Evolutionary conservation across 2,797 vertebrate species (phyloP).

Genomic region (Lepidocolaptes lacrymiger): DNA sequence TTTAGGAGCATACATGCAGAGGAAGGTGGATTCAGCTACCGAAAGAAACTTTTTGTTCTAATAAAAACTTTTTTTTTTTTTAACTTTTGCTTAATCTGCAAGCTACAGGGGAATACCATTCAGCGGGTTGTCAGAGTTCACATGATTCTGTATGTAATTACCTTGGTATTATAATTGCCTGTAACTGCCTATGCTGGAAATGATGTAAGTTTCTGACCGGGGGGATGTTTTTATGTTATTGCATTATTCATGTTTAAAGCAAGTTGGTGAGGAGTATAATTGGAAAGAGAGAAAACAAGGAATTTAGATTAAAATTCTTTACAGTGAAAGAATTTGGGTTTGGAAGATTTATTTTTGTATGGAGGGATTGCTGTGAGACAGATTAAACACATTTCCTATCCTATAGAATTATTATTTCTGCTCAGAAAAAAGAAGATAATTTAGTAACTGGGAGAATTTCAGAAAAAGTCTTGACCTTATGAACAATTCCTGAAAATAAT

Average conservation of each 20-base stretch:
- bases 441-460: not conserved
- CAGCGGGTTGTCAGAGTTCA: conserved; percentile 41
- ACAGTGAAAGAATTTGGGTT: conserved; percentile 17
- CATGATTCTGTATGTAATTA: conserved; percentile 52
- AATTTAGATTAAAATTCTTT: conserved; percentile 37
- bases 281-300: conserved; percentile 40
- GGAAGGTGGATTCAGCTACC: not conserved
- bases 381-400: not conserved
- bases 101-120: conserved; percentile 41
- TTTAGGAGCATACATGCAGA: not conserved
- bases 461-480: not conserved
- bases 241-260: conserved; percentile 48
- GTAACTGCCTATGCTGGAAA: conserved; percentile 39
- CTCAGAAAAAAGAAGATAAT: not conserved
- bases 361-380: not conserved
- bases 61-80: conserved; percentile 4
- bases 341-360: not conserved
- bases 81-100: conserved; percentile 19
- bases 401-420: not conserved
- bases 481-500: conserved; percentile 17
- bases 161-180: conserved; percentile 52
- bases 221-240: conserved; percentile 47
- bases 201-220: conserved; percentile 49
- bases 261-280: conserved; percentile 19
- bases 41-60: not conserved